Evolutionary conservation across 2,888 invertebrate genomes (phyloP).

Genomic region (Apotomis turbidana): DNA sequence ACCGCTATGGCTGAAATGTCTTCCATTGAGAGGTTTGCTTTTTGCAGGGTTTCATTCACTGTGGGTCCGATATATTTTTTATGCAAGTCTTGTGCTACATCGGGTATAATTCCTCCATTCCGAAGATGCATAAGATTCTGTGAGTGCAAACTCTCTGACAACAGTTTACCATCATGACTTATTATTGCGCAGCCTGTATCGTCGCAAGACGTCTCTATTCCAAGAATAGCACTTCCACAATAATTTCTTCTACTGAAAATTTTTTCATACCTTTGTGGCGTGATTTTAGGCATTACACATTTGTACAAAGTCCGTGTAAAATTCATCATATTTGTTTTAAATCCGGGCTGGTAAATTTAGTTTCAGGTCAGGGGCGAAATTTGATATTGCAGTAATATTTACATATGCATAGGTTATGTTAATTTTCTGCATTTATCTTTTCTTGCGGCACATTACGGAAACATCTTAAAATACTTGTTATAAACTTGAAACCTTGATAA

Average conservation of each 20-base stretch:
- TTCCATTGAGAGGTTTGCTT: constrained; percentile 84
- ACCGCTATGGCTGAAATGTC: constrained; percentile 95
- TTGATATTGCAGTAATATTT: constrained; percentile 5
- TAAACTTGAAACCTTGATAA: neutral
- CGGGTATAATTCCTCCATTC: constrained; percentile 96
- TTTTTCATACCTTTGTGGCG: neutral
- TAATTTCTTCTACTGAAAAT: neutral
- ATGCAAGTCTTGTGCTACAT: constrained; percentile 93
- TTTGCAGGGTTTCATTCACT: constrained; percentile 87
- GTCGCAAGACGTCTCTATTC: constrained; percentile 99
- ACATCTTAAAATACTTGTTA: neutral
- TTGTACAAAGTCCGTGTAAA: neutral
- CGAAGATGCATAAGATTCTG: constrained; percentile 90
- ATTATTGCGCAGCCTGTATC: constrained; percentile 98
- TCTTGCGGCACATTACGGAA: neutral
- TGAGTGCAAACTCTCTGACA: constrained; percentile 92
- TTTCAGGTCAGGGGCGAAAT: neutral
- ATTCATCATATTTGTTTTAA: constrained; percentile 16
- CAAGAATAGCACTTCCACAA: constrained; percentile 82
- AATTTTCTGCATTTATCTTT: neutral
- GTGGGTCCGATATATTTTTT: constrained; percentile 89
- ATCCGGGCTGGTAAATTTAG: neutral
- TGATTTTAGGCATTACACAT: neutral
- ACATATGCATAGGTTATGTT: constrained; percentile 16
- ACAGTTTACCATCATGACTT: constrained; percentile 87